Percentiles rank a stretch among this genome's conserved stretches.
These are phyloP conservation scores for Eurystomus gularis DNA, from an alignment of 2,113 vertebrate genomes.

Conservation along the genomic window DNA sequence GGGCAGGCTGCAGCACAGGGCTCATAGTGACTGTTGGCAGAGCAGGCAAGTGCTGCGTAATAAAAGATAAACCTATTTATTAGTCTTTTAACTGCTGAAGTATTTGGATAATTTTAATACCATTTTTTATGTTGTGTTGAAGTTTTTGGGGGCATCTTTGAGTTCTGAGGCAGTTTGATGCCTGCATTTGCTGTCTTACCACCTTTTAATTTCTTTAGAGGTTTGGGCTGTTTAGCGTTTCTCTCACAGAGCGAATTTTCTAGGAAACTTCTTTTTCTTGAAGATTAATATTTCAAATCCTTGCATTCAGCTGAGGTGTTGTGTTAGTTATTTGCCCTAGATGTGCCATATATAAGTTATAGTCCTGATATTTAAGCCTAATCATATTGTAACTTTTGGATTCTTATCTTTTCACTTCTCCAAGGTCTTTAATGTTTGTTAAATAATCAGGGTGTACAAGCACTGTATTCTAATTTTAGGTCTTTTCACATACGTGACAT, in stretches of 20 bases:
- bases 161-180: background rate
- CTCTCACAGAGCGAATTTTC: background rate
- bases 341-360: fast-evolving
- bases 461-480: background rate
- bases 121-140: background rate
- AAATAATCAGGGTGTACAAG: background rate
- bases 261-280: fast-evolving
- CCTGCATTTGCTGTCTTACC: fast-evolving
- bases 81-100: fast-evolving
- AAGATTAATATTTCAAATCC: background rate
- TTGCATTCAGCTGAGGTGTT: background rate
- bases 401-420: background rate
- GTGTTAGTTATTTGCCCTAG: background rate
- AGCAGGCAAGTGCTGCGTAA: slow-evolving; percentile 20
- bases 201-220: background rate
- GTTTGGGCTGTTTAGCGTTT: background rate
- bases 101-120: fast-evolving
- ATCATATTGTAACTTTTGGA: background rate
- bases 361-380: background rate
- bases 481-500: background rate
- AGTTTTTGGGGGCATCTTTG: background rate
- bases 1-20: background rate
- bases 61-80: background rate
- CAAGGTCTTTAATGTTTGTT: background rate
- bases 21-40: background rate